phyloP scores from a whole-genome alignment of 2,888 invertebrate species.

The Philereme transversata region DNA sequence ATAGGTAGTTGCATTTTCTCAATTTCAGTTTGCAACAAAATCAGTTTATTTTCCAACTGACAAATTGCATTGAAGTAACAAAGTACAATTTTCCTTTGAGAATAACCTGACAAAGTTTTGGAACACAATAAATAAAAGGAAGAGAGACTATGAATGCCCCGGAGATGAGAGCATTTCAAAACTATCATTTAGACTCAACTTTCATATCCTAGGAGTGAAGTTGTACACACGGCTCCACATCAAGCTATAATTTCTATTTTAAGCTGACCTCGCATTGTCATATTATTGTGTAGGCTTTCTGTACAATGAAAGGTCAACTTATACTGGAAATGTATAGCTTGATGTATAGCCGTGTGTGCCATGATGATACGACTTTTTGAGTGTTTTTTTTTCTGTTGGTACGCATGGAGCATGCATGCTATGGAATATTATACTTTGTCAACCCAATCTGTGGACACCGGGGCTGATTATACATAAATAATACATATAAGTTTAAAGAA shows the following conservation, averaged over 20 bases:
- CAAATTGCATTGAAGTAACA: slow-evolving; percentile 76
- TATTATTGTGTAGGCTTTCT: too few relatives aligned
- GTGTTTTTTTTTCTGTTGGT: too few relatives aligned
- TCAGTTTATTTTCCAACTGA: slow-evolving; percentile 77
- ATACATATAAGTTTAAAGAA: too few relatives aligned
- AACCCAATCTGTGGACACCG: too few relatives aligned
- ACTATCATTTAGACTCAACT: slow-evolving; percentile 28
- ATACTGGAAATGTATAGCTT: too few relatives aligned
- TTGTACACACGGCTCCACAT: slow-evolving; percentile 5
- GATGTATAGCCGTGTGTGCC: too few relatives aligned
- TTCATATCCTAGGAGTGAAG: slow-evolving; percentile 17
- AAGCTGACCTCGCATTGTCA: too few relatives aligned
- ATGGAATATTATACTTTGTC: too few relatives aligned
- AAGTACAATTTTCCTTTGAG: slow-evolving; percentile 70
- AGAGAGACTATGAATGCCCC: slow-evolving; percentile 25
- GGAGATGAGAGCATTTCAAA: slow-evolving; percentile 24
- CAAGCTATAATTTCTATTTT: neutral
- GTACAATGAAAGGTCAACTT: too few relatives aligned
- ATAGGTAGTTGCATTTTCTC: slow-evolving; percentile 70
- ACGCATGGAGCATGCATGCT: too few relatives aligned
- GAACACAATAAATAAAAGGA: slow-evolving; percentile 50
- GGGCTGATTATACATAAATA: too few relatives aligned
- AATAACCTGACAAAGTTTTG: slow-evolving; percentile 64
- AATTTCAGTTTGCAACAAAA: slow-evolving; percentile 80
- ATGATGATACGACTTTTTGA: too few relatives aligned